A percentile compares a stretch with the other conserved stretches of the same genome.
Conservation (phyloP, 2,113 vertebrate species). For the Sminthopsis crassicaudata region DNA sequence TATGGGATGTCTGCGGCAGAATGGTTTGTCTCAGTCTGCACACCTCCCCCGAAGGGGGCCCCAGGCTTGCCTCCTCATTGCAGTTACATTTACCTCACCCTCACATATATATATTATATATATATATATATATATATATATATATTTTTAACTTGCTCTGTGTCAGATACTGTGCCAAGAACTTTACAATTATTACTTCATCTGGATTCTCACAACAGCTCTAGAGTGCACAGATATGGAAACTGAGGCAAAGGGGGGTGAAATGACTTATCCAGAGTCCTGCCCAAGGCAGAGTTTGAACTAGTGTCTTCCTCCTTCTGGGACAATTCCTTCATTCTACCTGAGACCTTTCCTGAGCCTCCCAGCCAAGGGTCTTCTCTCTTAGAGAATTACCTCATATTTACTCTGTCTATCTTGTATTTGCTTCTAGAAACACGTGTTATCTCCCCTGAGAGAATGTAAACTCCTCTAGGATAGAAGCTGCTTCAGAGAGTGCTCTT, state of each 20-base stretch:
- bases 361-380: background rate
- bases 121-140: no score
- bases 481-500: background rate
- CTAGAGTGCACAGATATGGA: conserved; percentile 32
- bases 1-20: background rate
- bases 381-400: background rate
- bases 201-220: background rate
- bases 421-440: background rate
- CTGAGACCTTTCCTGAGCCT: background rate
- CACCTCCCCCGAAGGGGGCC: background rate
- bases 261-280: background rate
- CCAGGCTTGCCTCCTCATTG: background rate
- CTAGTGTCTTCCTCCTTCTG: background rate
- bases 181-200: background rate
- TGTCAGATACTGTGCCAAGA: background rate
- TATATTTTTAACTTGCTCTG: no score
- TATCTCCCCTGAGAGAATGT: background rate
- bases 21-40: background rate
- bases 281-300: background rate
- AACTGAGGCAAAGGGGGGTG: background rate
- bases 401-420: background rate
- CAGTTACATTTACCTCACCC: background rate
- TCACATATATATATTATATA: no score
- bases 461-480: background rate
- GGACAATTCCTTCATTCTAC: background rate